Conservation (phyloP, 2,797 vertebrate genomes). For the Phoeniculus purpureus region DNA sequence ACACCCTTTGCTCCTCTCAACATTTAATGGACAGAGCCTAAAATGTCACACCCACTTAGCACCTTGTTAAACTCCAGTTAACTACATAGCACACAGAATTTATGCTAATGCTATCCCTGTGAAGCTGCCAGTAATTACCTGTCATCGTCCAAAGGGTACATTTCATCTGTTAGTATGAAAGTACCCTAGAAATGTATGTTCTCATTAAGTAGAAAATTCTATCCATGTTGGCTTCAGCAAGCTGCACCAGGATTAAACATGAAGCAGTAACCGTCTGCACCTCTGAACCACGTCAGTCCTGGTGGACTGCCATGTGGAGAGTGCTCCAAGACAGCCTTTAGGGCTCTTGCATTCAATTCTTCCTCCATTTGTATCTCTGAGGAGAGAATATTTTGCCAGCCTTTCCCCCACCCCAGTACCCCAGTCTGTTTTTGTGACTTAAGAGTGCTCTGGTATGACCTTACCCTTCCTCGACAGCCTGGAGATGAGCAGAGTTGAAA, state of each 20-base stretch:
- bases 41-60: constrained; percentile 9
- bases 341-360: background rate
- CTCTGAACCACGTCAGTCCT: background rate
- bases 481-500: background rate
- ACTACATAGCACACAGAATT: background rate
- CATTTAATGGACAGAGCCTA: background rate
- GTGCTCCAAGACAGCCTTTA: background rate
- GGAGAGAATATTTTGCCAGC: background rate
- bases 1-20: background rate
- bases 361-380: background rate
- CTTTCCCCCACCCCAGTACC: background rate
- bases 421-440: background rate
- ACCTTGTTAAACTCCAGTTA: background rate
- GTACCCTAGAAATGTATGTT: background rate
- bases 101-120: background rate
- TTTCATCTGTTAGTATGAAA: background rate
- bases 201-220: background rate
- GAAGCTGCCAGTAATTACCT: background rate
- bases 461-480: background rate
- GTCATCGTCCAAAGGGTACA: background rate
- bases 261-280: background rate
- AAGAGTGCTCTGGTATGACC: background rate
- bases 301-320: background rate
- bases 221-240: background rate
- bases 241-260: background rate